These are phyloP conservation scores for Nematostella vectensis DNA, from an alignment of 92 coral and sea anemone genomes.

Conservation along the genomic window DNA sequence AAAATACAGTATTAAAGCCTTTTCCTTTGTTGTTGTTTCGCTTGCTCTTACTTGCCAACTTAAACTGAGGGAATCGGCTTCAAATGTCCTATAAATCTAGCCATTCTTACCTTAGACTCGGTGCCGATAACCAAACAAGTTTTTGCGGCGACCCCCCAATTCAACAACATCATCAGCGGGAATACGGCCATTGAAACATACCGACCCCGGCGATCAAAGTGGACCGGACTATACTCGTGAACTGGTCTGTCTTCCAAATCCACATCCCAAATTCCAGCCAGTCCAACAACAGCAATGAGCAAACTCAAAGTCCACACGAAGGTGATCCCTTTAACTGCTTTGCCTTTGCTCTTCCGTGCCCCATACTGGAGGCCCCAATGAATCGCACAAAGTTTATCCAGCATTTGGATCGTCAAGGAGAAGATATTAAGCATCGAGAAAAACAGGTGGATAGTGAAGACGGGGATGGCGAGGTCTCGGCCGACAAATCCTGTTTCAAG, in stretches of 20 bases:
- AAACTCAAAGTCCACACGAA: constrained; percentile 4
- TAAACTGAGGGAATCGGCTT: too few relatives aligned
- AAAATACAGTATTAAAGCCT: too few relatives aligned
- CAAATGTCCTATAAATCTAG: too few relatives aligned
- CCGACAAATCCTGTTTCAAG: neutral
- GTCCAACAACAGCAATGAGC: neutral
- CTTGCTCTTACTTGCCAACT: too few relatives aligned
- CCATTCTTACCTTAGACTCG: constrained; percentile 8
- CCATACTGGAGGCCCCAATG: neutral
- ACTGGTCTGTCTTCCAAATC: constrained; percentile 6
- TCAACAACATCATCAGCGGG: constrained; percentile 8
- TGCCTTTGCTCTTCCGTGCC: neutral
- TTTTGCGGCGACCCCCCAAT: neutral
- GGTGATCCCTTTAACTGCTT: neutral
- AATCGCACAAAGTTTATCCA: constrained; percentile 2
- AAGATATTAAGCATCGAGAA: neutral
- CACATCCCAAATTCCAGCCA: constrained; percentile 12
- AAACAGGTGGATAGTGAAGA: constrained; percentile 1
- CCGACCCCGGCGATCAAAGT: neutral
- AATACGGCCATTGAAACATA: neutral
- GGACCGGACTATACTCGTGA: neutral
- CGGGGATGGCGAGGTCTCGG: neutral
- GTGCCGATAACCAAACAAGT: constrained; percentile 5
- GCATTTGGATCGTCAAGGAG: constrained; percentile 5
- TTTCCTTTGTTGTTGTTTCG: too few relatives aligned